phyloP scores from a whole-genome alignment of 2,888 invertebrate species.

The Drosophila anomelani region DNA sequence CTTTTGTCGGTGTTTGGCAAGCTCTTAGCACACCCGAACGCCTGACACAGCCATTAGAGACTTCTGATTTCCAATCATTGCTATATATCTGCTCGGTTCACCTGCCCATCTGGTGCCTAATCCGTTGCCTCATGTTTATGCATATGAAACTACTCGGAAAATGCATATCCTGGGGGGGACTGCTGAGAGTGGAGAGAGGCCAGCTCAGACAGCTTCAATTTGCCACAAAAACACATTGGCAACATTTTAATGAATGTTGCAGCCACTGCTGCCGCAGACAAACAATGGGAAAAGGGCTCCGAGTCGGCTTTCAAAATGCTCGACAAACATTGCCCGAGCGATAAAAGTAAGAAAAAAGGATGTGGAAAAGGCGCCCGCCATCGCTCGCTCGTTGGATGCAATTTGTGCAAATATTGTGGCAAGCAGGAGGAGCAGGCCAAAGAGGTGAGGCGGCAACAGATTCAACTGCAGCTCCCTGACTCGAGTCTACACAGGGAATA shows the following conservation, averaged over 20 bases:
- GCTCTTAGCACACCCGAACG: background rate
- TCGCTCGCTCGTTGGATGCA: constrained; percentile 59
- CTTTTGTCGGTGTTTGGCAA: background rate
- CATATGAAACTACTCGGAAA: constrained; percentile 65
- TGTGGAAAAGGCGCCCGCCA: constrained; percentile 44
- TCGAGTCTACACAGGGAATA: constrained; percentile 15
- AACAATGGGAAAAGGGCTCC: constrained; percentile 57
- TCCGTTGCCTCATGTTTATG: constrained; percentile 51
- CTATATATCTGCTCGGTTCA: constrained; percentile 7
- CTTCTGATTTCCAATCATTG: constrained; percentile 50
- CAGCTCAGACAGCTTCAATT: constrained; percentile 70
- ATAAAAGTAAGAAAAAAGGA: constrained; percentile 75
- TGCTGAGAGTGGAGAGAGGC: constrained; percentile 23
- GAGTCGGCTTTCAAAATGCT: constrained; percentile 69
- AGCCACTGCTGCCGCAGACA: constrained; percentile 57
- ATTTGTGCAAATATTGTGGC: constrained; percentile 75
- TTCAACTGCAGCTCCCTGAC: constrained; percentile 40
- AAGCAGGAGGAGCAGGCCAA: constrained; percentile 20
- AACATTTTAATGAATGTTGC: constrained; percentile 80
- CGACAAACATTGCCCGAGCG: constrained; percentile 69
- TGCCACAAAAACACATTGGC: constrained; percentile 81
- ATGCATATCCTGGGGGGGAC: constrained; percentile 62
- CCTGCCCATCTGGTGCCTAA: constrained; percentile 44
- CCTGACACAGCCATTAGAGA: constrained; percentile 40
- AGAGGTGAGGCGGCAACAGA: constrained; percentile 7